A percentile compares a stretch with the other conserved stretches of the same genome.
Evolutionary conservation across 1,140 invertebrate species (phyloP).

Genomic region (Lasaia peninsularis): DNA sequence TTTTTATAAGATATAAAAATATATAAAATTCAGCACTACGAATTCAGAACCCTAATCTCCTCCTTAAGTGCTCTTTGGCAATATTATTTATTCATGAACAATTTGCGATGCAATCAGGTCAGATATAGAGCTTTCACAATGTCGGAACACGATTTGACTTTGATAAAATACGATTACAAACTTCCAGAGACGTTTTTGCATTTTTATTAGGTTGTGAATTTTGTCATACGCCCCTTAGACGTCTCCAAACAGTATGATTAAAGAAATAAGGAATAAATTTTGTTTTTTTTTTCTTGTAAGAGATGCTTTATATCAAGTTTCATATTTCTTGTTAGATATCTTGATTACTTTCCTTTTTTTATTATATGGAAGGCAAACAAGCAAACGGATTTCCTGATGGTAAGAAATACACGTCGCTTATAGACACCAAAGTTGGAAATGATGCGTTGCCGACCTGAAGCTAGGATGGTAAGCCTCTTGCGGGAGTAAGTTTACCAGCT

Average conservation of each 20-base stretch:
- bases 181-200: slow-evolving; percentile 47
- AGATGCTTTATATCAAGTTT: not conserved
- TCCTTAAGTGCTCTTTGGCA: slow-evolving; percentile 49
- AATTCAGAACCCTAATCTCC: slow-evolving; percentile 39
- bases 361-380: no score
- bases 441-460: no score
- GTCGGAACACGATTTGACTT: slow-evolving; percentile 60
- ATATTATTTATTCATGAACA: slow-evolving; percentile 74
- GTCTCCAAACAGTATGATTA: slow-evolving; percentile 1
- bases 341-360: no score
- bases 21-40: slow-evolving; percentile 16
- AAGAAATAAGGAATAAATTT: not conserved
- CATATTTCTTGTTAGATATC: no score
- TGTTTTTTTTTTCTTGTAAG: not conserved
- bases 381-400: no score
- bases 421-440: no score
- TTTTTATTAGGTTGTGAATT: slow-evolving; percentile 50
- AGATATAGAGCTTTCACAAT: slow-evolving; percentile 53
- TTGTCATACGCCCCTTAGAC: slow-evolving; percentile 23
- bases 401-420: no score
- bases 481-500: no score
- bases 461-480: no score
- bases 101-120: slow-evolving; percentile 73
- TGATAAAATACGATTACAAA: slow-evolving; percentile 67
- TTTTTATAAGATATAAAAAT: not conserved